These are phyloP conservation scores for Drosophila seguyi DNA, from an alignment of 1,140 invertebrate genomes.

Conservation along the genomic window DNA sequence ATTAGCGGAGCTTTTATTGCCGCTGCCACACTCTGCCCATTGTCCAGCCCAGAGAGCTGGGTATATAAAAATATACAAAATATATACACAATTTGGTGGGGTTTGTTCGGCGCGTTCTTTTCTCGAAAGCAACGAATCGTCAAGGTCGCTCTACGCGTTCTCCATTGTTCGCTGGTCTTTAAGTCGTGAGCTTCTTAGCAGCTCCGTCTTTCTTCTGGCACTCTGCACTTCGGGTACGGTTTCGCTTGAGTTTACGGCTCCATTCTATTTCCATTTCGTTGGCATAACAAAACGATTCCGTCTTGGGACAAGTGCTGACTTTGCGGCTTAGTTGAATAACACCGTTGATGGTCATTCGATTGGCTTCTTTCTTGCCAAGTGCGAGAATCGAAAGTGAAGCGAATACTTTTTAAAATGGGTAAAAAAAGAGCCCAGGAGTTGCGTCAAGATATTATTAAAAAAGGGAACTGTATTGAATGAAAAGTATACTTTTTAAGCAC, in stretches of 20 bases:
- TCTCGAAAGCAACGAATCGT: conserved; percentile 56
- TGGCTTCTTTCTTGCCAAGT: conserved; percentile 15
- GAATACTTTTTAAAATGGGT: conserved; percentile 22
- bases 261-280: conserved; percentile 50
- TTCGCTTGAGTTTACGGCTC: conserved; percentile 44
- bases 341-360: conserved; percentile 56
- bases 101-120: conserved; percentile 28
- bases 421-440: not conserved
- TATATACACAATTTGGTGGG: conserved; percentile 26
- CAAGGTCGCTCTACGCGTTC: conserved; percentile 60
- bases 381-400: conserved; percentile 52
- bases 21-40: conserved; percentile 45
- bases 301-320: conserved; percentile 49
- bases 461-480: not conserved
- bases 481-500: not conserved
- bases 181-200: conserved; percentile 57
- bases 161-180: conserved; percentile 53
- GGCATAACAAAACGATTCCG: conserved; percentile 43
- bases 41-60: conserved; percentile 10
- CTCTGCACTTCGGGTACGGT: conserved; percentile 66
- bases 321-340: conserved; percentile 46
- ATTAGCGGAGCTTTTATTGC: conserved; percentile 81
- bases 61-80: conserved; percentile 6
- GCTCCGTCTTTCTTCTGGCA: conserved; percentile 49
- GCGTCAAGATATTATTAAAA: not conserved